Evolutionary conservation across 2,888 invertebrate genomes (phyloP).

Genomic region (Pandemis corylana): DNA sequence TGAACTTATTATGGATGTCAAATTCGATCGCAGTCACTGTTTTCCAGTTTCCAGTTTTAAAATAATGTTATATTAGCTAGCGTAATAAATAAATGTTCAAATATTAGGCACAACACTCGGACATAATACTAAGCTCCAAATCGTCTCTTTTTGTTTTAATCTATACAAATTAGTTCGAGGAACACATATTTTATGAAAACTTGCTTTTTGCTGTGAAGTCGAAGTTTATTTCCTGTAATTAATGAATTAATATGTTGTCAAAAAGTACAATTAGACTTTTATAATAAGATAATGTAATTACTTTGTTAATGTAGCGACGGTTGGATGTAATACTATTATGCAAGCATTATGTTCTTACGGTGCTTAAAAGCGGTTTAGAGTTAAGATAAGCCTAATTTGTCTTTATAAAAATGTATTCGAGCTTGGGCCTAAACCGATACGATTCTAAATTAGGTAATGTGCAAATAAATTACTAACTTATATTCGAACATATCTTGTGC

Average conservation of each 20-base stretch:
- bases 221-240: constrained; percentile 17
- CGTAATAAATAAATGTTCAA: constrained; percentile 15
- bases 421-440: constrained; percentile 1
- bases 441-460: constrained; percentile 3
- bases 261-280: constrained; percentile 40
- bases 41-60: neutral
- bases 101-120: constrained; percentile 9
- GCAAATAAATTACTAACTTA: neutral
- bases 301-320: constrained; percentile 3
- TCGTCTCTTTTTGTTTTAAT: constrained; percentile 1
- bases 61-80: constrained; percentile 14
- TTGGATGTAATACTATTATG: constrained; percentile 12
- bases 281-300: constrained; percentile 23
- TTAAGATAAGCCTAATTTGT: constrained; percentile 5
- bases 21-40: neutral
- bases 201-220: neutral
- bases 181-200: neutral
- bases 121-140: neutral
- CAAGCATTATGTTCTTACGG: constrained; percentile 19
- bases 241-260: constrained; percentile 32
- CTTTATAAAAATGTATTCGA: neutral
- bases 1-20: neutral
- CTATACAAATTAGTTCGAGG: constrained; percentile 2
- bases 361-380: constrained; percentile 28
- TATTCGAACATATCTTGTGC: neutral